These are phyloP conservation scores for Campoplex nolae DNA, from an alignment of 2,888 invertebrate species.

Conservation along the genomic window DNA sequence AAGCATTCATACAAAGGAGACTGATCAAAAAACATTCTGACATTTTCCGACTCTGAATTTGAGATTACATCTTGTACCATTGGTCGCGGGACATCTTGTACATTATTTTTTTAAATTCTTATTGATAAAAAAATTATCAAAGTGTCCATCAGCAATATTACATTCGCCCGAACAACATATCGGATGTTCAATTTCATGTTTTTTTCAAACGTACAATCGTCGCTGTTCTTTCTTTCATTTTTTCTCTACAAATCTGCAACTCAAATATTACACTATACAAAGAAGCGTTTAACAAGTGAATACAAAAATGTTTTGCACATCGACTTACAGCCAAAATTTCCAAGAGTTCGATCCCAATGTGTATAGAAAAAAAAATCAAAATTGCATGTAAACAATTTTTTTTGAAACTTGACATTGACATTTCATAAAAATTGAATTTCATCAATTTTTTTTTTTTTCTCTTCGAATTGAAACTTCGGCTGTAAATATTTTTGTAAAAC, in stretches of 20 bases:
- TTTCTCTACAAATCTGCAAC: conserved; percentile 45
- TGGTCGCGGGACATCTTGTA: neutral
- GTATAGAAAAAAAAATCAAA: too few species aligned
- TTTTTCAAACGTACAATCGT: neutral
- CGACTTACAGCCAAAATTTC: conserved; percentile 40
- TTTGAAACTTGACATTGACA: too few species aligned
- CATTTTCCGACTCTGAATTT: neutral
- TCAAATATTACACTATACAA: conserved; percentile 60
- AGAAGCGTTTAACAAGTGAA: conserved; percentile 33
- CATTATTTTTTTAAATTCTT: neutral
- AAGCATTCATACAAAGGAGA: too few species aligned
- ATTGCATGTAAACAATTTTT: too few species aligned
- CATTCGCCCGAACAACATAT: conserved; percentile 1
- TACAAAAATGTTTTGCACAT: conserved; percentile 26
- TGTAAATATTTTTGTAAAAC: neutral
- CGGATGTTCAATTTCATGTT: neutral
- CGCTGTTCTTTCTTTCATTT: neutral
- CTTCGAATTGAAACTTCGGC: neutral
- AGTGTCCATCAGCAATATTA: neutral
- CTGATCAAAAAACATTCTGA: neutral
- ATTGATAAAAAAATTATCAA: conserved; percentile 5
- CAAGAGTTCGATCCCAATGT: too few species aligned
- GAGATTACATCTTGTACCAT: neutral
- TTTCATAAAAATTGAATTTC: neutral
- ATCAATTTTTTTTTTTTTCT: neutral